Percentiles rank a stretch among this genome's conserved stretches.
Conservation (phyloP, 2,113 vertebrate species). For the Ascaphus truei region DNA sequence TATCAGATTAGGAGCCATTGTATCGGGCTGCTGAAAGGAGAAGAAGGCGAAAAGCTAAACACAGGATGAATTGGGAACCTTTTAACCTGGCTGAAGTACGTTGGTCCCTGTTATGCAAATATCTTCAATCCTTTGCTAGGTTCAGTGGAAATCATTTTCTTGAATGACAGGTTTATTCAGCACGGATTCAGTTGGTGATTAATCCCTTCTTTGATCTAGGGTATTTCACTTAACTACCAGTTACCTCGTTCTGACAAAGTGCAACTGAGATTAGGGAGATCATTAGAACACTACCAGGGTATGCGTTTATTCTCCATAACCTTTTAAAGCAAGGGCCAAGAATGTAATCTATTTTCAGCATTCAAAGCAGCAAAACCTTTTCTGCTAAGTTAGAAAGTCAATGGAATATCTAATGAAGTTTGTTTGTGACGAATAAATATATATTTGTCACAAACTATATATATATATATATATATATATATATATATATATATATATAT, state of each 20-base stretch:
- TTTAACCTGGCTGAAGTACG: constrained; percentile 81
- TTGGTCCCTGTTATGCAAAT: constrained; percentile 80
- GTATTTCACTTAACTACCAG: constrained; percentile 83
- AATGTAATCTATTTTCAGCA: constrained; percentile 68
- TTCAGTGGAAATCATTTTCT: constrained; percentile 85
- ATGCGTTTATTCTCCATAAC: constrained; percentile 64
- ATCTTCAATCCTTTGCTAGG: constrained; percentile 75
- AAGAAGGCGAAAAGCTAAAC: constrained; percentile 72
- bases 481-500: too few species aligned
- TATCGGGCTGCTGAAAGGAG: constrained; percentile 67
- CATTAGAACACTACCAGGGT: constrained; percentile 64
- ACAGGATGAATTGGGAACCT: constrained; percentile 76
- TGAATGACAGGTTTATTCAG: constrained; percentile 88
- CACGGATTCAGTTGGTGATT: constrained; percentile 77
- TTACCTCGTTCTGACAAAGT: constrained; percentile 83
- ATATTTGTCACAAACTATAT: too few species aligned
- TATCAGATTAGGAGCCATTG: constrained; percentile 80
- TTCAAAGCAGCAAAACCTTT: constrained; percentile 70
- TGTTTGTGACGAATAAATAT: constrained; percentile 42
- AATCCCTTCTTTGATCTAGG: constrained; percentile 85
- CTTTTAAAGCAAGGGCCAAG: constrained; percentile 64
- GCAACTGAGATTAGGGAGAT: constrained; percentile 76
- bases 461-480: too few species aligned
- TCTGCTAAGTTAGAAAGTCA: constrained; percentile 72
- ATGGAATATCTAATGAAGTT: constrained; percentile 62